These are phyloP conservation scores for Orthosia incerta DNA, from an alignment of 2,888 invertebrate species.

Conservation along the genomic window DNA sequence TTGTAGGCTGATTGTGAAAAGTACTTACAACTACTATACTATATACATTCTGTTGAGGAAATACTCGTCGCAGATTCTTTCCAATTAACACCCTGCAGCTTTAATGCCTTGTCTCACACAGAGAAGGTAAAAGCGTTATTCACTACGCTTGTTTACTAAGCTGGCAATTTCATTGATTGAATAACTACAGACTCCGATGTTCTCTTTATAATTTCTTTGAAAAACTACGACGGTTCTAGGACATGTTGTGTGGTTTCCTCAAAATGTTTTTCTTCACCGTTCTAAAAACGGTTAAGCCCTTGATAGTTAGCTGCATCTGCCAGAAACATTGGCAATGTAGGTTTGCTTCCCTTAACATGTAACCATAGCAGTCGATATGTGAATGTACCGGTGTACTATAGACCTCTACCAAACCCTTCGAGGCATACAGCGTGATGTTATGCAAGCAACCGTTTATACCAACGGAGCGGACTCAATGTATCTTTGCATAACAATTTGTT, in stretches of 20 bases:
- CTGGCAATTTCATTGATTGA: neutral
- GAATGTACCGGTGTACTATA: too few species aligned
- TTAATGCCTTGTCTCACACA: conserved; percentile 5
- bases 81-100: conserved; percentile 4
- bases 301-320: too few species aligned
- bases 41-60: neutral
- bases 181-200: conserved; percentile 1
- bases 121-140: neutral
- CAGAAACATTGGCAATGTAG: neutral
- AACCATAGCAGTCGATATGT: too few species aligned
- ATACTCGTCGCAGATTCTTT: neutral
- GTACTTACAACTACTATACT: too few species aligned
- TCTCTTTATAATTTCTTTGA: too few species aligned
- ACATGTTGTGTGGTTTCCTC: too few species aligned
- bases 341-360: neutral
- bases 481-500: conserved; percentile 48
- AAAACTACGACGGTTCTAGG: too few species aligned
- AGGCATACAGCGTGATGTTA: neutral
- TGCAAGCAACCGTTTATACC: conserved; percentile 13
- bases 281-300: too few species aligned
- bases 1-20: too few species aligned
- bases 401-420: too few species aligned
- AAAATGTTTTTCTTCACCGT: too few species aligned
- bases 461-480: conserved; percentile 28
- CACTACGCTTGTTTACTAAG: neutral